Evolutionary conservation across 2,888 invertebrate genomes (phyloP).

Genomic region (Spialia ferax): DNA sequence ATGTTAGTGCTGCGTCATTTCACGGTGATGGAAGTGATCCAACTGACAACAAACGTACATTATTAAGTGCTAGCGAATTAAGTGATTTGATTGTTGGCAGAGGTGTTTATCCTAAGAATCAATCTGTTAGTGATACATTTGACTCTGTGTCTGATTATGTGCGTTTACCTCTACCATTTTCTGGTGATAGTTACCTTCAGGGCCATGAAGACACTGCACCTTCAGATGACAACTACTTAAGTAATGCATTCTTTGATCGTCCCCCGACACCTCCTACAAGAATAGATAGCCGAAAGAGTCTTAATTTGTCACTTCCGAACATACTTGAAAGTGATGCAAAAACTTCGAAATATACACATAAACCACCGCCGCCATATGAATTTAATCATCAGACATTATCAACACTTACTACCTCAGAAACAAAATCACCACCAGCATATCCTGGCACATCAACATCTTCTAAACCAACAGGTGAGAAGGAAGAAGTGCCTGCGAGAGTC

Average conservation of each 20-base stretch:
- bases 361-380: conserved; percentile 91
- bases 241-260: conserved; percentile 82
- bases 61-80: conserved; percentile 93
- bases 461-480: conserved; percentile 71
- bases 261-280: conserved; percentile 91
- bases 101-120: conserved; percentile 90
- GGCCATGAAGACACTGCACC: conserved; percentile 87
- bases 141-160: conserved; percentile 97
- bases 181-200: conserved; percentile 86
- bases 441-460: conserved; percentile 72
- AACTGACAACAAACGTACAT: conserved; percentile 91
- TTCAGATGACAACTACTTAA: conserved; percentile 83
- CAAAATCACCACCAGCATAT: conserved; percentile 90
- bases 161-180: conserved; percentile 88
- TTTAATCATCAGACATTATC: conserved; percentile 87
- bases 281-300: conserved; percentile 87
- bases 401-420: conserved; percentile 61
- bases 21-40: conserved; percentile 97
- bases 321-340: conserved; percentile 73
- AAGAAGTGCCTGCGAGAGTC: conserved; percentile 92
- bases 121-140: conserved; percentile 94
- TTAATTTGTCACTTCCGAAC: conserved; percentile 79
- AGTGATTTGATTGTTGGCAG: conserved; percentile 94
- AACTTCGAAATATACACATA: conserved; percentile 64
- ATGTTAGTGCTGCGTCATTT: conserved; percentile 93